Percentiles rank a stretch among this genome's conserved stretches.
Conservation (phyloP, 2,888 invertebrate species). For the Operophtera brumata region DNA sequence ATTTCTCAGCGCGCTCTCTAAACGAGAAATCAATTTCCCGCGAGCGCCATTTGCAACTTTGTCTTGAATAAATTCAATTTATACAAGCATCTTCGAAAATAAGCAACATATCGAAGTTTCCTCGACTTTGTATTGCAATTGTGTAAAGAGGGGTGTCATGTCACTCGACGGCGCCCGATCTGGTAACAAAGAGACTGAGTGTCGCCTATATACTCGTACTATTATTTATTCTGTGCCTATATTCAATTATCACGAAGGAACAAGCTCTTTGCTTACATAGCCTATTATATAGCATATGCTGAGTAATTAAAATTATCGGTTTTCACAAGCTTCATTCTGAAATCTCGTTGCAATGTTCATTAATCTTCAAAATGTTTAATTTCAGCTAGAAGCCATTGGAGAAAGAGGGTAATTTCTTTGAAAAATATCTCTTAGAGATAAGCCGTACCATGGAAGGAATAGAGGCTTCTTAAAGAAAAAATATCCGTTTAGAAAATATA, state of each 20-base stretch:
- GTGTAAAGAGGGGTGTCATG: constrained; percentile 31
- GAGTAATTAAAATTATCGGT: not conserved
- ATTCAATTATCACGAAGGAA: constrained; percentile 51
- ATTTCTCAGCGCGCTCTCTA: constrained; percentile 29
- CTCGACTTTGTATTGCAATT: constrained; percentile 31
- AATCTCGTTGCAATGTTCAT: not conserved
- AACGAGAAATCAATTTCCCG: constrained; percentile 34
- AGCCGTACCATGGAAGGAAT: too few species aligned
- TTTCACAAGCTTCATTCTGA: not conserved
- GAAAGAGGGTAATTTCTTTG: not conserved
- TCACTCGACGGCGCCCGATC: constrained; percentile 40
- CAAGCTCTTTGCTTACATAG: constrained; percentile 16
- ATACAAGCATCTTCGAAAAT: constrained; percentile 33
- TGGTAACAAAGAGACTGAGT: constrained; percentile 43
- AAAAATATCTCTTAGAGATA: not conserved
- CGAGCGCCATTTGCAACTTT: constrained; percentile 34
- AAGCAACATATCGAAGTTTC: constrained; percentile 12
- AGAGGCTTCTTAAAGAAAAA: not conserved
- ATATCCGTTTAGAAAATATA: not conserved
- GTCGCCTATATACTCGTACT: too few species aligned
- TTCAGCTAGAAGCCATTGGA: too few species aligned
- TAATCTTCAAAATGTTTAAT: not conserved
- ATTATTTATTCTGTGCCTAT: too few species aligned
- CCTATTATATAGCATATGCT: not conserved
- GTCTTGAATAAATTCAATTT: constrained; percentile 42